A percentile compares a stretch with the other conserved stretches of the same genome.
Evolutionary conservation across 2,888 invertebrate species (phyloP).

Genomic region (Spilarctia lutea): DNA sequence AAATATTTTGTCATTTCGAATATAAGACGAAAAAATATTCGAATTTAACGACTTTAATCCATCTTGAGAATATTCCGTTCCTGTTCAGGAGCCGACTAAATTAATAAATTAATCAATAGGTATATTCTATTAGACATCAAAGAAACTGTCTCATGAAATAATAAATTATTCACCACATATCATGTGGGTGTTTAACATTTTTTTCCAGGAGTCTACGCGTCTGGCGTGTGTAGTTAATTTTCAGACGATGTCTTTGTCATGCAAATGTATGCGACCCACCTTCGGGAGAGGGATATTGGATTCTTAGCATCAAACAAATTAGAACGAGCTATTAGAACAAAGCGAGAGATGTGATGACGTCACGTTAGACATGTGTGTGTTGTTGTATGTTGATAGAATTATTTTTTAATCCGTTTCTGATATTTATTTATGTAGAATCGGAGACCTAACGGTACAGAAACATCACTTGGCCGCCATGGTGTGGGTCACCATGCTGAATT

Average conservation of each 20-base stretch:
- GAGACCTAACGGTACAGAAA: too few relatives aligned
- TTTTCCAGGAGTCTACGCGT: constrained; percentile 33
- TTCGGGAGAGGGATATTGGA: constrained; percentile 54
- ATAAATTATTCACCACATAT: constrained; percentile 27
- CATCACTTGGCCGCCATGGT: too few relatives aligned
- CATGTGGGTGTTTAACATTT: constrained; percentile 26
- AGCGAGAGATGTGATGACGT: constrained; percentile 1
- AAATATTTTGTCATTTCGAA: neutral
- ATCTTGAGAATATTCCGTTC: neutral
- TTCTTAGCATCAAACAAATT: constrained; percentile 55
- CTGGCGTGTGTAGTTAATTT: constrained; percentile 67
- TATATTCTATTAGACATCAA: constrained; percentile 1
- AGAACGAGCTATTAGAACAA: constrained; percentile 38
- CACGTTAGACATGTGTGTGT: neutral
- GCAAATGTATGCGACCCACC: constrained; percentile 62
- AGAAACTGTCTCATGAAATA: neutral
- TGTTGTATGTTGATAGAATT: neutral
- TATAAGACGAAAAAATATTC: neutral
- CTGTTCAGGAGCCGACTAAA: neutral
- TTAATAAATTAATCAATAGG: neutral
- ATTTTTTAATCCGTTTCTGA: neutral
- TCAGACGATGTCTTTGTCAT: constrained; percentile 71
- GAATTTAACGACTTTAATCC: neutral
- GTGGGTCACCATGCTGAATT: too few relatives aligned
- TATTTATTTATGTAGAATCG: neutral